A percentile compares a stretch with the other conserved stretches of the same genome.
These are phyloP conservation scores for Columba livia DNA, from an alignment of 2,113 vertebrate genomes.

Conservation along the genomic window DNA sequence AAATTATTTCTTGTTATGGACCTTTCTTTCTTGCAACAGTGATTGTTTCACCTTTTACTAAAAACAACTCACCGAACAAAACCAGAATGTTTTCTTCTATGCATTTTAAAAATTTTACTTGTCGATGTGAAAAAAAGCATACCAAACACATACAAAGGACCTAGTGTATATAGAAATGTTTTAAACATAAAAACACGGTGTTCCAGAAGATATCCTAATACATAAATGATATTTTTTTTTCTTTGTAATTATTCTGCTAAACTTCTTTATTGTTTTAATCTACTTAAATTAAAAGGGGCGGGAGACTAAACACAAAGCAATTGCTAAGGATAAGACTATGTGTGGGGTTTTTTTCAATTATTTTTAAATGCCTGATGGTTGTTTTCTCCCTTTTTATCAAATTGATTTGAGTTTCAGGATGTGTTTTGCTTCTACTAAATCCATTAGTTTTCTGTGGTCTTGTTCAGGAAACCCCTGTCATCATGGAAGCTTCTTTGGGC, in stretches of 20 bases:
- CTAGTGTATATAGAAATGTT: neutral
- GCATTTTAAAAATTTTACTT: neutral
- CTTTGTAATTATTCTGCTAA: neutral
- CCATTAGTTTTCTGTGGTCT: neutral
- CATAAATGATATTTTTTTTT: neutral
- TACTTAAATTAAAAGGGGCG: neutral
- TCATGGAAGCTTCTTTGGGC: neutral
- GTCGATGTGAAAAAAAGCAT: neutral
- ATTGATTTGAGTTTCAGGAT: neutral
- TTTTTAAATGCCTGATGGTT: neutral
- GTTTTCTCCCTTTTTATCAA: neutral
- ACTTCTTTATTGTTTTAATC: neutral
- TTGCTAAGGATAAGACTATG: neutral
- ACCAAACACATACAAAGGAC: neutral
- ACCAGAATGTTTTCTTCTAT: neutral
- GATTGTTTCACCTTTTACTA: neutral
- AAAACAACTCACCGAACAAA: neutral
- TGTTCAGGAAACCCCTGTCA: neutral
- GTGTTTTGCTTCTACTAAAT: neutral
- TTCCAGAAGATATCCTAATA: neutral
- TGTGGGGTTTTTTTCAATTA: fast-evolving
- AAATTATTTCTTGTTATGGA: neutral
- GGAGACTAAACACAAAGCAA: neutral
- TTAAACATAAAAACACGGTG: neutral
- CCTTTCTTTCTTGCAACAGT: neutral